These are phyloP conservation scores for Arizona elegans DNA, from an alignment of 2,113 vertebrate genomes.

Conservation along the genomic window DNA sequence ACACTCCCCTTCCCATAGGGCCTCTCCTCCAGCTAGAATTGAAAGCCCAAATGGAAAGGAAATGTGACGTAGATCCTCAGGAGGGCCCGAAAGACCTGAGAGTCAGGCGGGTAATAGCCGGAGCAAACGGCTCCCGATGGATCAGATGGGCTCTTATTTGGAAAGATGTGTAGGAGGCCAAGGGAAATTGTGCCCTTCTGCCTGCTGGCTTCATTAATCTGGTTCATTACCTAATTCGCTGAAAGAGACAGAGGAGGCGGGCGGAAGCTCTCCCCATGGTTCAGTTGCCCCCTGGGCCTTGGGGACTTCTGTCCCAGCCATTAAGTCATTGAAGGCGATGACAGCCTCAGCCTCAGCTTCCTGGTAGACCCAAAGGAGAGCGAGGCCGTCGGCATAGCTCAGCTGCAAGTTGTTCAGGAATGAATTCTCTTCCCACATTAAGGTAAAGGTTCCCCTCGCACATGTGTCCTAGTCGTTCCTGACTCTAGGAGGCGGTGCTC, in stretches of 20 bases:
- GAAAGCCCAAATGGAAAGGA: not conserved
- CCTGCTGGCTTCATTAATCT: not conserved
- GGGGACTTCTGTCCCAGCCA: not conserved
- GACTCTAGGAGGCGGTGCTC: no score
- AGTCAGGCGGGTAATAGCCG: not conserved
- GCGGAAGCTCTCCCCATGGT: not conserved
- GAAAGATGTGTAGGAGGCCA: conserved; percentile 18
- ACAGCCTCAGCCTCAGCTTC: not conserved
- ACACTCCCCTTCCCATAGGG: not conserved
- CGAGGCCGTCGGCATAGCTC: not conserved
- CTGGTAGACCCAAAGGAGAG: not conserved
- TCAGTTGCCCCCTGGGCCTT: not conserved
- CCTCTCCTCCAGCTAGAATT: not conserved
- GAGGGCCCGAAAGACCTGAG: not conserved
- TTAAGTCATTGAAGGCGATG: not conserved
- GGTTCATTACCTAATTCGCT: not conserved
- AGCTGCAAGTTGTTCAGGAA: not conserved
- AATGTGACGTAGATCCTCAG: not conserved
- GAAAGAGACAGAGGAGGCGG: not conserved
- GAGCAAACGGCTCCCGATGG: conserved; percentile 18
- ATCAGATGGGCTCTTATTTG: not conserved
- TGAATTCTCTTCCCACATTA: not conserved
- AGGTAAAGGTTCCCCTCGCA: not conserved
- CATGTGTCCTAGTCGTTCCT: no score
- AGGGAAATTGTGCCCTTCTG: not conserved